phyloP scores from a whole-genome alignment of 2,797 vertebrate species.

The Etheostoma nigrum region DNA sequence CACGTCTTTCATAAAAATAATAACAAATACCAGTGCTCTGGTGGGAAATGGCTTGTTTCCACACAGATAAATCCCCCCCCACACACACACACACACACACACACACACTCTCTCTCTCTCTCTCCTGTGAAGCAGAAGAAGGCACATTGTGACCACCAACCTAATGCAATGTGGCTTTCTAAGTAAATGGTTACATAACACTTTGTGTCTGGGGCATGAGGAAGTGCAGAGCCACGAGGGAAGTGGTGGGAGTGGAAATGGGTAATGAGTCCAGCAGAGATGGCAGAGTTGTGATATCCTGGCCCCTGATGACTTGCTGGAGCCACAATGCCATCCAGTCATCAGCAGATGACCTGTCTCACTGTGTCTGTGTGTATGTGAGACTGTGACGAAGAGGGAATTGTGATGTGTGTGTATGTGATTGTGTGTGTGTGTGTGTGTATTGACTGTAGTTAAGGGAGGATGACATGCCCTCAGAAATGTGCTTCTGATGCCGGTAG shows the following conservation, averaged over 20 bases:
- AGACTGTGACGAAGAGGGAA: conserved; percentile 2
- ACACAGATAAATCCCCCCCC: conserved; percentile 36
- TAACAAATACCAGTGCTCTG: conserved; percentile 31
- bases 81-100: no score
- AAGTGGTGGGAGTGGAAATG: conserved; percentile 39
- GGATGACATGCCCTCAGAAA: conserved; percentile 46
- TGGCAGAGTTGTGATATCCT: conserved; percentile 52
- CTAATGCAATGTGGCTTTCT: conserved; percentile 70
- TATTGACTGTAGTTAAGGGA: conserved; percentile 18
- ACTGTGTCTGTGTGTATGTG: conserved; percentile 19
- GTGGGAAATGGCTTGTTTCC: conserved; percentile 62
- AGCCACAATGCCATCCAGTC: conserved; percentile 44
- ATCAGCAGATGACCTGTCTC: conserved; percentile 49
- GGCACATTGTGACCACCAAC: conserved; percentile 61
- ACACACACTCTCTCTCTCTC: conserved; percentile 1
- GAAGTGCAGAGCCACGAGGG: conserved; percentile 51
- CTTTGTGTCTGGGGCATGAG: conserved; percentile 57
- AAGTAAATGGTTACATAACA: conserved; percentile 74
- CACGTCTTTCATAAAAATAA: conserved; percentile 13
- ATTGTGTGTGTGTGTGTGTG: conserved; percentile 6
- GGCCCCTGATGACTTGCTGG: conserved; percentile 32
- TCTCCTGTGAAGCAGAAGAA: conserved; percentile 60
- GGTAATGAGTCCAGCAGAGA: conserved; percentile 65
- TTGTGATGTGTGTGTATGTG: conserved; percentile 20
- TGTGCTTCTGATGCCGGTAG: conserved; percentile 43